These are phyloP conservation scores for Diplazon laetatorius DNA, from an alignment of 2,888 invertebrate genomes.

Conservation along the genomic window DNA sequence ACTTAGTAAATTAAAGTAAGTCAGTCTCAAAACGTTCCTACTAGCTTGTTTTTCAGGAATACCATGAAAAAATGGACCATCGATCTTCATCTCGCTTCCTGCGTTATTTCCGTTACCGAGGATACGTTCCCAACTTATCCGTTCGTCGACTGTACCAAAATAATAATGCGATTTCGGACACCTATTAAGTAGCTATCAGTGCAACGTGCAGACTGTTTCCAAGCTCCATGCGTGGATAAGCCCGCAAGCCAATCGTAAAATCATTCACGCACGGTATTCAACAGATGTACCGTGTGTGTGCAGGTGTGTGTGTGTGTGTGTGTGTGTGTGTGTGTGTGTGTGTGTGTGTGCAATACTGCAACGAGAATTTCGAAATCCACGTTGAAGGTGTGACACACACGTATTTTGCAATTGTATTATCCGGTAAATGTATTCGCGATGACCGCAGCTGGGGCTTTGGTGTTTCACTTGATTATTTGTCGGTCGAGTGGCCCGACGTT, in stretches of 20 bases:
- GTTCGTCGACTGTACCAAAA: too few species aligned
- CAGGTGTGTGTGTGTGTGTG: too few species aligned
- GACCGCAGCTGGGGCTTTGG: slow-evolving; percentile 36
- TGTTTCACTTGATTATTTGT: slow-evolving; percentile 48
- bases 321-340: too few species aligned
- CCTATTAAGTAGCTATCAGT: too few species aligned
- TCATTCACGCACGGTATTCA: slow-evolving; percentile 17
- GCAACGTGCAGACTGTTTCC: neutral
- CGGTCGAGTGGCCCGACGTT: slow-evolving; percentile 24
- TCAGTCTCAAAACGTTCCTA: too few species aligned
- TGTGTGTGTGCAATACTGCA: neutral
- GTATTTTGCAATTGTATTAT: slow-evolving; percentile 45
- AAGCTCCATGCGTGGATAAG: neutral
- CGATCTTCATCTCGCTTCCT: too few species aligned
- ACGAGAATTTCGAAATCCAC: neutral
- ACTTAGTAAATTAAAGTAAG: too few species aligned
- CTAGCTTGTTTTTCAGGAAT: too few species aligned
- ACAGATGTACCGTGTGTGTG: neutral
- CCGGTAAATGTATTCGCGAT: slow-evolving; percentile 50
- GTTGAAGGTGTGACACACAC: slow-evolving; percentile 2
- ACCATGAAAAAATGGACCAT: too few species aligned
- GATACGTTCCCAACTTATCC: too few species aligned
- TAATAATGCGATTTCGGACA: too few species aligned
- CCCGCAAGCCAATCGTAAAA: neutral
- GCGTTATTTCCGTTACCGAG: too few species aligned